Conservation (phyloP, 53 echinoderm and acorn worm species). For the Mesocentrotus franciscanus region DNA sequence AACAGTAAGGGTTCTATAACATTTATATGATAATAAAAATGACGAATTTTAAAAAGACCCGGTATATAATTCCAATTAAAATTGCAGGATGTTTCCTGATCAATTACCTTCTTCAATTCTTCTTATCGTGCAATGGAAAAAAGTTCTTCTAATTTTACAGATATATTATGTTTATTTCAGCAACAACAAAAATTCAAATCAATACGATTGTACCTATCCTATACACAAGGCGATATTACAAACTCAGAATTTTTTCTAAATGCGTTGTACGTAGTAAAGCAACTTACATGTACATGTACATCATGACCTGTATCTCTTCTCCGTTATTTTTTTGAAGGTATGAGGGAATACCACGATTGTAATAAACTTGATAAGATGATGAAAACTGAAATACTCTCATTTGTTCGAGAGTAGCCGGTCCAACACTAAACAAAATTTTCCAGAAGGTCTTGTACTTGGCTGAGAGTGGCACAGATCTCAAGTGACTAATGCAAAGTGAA, state of each 20-base stretch:
- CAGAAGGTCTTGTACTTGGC: background rate
- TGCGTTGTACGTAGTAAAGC: background rate
- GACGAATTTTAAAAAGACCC: no score
- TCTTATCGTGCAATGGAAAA: no score
- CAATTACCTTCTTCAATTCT: no score
- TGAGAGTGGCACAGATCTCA: background rate
- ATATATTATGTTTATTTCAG: no score
- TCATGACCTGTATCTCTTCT: background rate
- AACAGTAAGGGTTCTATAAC: no score
- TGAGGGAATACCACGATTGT: background rate
- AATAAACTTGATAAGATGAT: background rate
- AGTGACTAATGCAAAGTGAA: background rate
- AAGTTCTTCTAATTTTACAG: no score
- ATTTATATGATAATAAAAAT: no score
- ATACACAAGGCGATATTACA: no score
- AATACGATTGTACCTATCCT: no score
- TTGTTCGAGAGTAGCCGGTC: background rate
- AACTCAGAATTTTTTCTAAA: background rate
- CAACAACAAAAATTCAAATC: no score
- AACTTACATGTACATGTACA: background rate
- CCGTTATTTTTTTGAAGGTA: background rate
- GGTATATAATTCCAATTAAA: no score
- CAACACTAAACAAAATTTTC: background rate
- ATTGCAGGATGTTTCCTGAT: no score
- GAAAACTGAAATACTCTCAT: background rate